These are phyloP conservation scores for Stenotaenia linearis DNA, from an alignment of 2,888 invertebrate genomes.

Conservation along the genomic window DNA sequence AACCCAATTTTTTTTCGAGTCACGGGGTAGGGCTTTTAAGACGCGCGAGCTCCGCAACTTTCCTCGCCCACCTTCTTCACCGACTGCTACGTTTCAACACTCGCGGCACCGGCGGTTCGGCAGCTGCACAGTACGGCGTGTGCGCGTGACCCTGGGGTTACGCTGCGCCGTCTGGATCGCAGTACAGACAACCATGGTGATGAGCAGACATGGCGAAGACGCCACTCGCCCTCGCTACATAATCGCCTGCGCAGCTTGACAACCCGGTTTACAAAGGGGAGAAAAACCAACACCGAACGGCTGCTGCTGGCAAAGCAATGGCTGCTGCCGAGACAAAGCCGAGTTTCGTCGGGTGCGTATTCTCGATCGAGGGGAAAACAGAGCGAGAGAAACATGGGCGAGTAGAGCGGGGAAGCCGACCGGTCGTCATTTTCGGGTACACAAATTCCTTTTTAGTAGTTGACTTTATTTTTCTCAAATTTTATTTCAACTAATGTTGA, in stretches of 20 bases:
- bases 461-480: neutral
- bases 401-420: neutral
- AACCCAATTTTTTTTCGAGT: neutral
- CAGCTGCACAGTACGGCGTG: slow-evolving; percentile 20
- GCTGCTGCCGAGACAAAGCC: neutral
- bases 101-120: neutral
- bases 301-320: neutral
- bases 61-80: neutral
- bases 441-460: neutral
- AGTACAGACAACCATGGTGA: neutral
- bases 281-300: neutral
- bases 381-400: neutral
- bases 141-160: slow-evolving; percentile 29
- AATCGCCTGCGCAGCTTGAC: neutral
- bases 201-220: neutral
- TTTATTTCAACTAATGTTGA: neutral
- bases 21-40: neutral
- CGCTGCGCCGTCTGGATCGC: slow-evolving; percentile 8
- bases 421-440: neutral
- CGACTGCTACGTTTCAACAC: slow-evolving; percentile 9
- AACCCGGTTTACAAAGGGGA: neutral
- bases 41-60: slow-evolving; percentile 1
- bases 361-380: neutral
- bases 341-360: neutral
- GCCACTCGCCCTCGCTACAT: neutral